These are phyloP conservation scores for Ips typographus DNA, from an alignment of 1,140 invertebrate species.

Conservation along the genomic window DNA sequence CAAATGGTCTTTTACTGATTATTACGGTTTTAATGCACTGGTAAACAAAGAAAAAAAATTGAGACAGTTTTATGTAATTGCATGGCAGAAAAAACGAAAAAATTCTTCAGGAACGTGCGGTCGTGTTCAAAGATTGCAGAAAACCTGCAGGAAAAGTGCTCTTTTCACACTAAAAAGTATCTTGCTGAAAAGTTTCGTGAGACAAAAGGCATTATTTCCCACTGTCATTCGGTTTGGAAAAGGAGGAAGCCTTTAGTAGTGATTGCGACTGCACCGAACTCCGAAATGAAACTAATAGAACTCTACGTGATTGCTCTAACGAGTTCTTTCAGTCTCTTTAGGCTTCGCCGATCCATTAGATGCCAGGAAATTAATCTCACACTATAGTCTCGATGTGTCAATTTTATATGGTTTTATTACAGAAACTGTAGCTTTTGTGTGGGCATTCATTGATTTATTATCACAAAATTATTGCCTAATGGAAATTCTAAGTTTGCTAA, in stretches of 20 bases:
- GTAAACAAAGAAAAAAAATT: too few relatives aligned
- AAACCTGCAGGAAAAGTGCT: too few relatives aligned
- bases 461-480: too few relatives aligned
- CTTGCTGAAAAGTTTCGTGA: slow-evolving; percentile 11
- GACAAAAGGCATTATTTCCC: slow-evolving; percentile 24
- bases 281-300: slow-evolving; percentile 32
- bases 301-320: slow-evolving; percentile 29
- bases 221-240: slow-evolving; percentile 28
- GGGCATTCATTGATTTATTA: too few relatives aligned
- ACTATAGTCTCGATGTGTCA: slow-evolving; percentile 1
- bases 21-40: too few relatives aligned
- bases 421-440: neutral
- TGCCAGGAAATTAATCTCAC: slow-evolving; percentile 25
- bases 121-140: too few relatives aligned
- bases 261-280: slow-evolving; percentile 27
- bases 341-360: slow-evolving; percentile 16
- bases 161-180: slow-evolving; percentile 7
- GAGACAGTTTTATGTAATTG: too few relatives aligned
- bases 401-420: slow-evolving; percentile 11
- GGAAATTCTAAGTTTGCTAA: too few relatives aligned
- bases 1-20: too few relatives aligned
- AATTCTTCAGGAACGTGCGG: too few relatives aligned
- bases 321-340: slow-evolving; percentile 23
- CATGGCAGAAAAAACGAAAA: too few relatives aligned
- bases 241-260: slow-evolving; percentile 28